phyloP scores from a whole-genome alignment of 2,797 vertebrate species.

The Mus caroli region DNA sequence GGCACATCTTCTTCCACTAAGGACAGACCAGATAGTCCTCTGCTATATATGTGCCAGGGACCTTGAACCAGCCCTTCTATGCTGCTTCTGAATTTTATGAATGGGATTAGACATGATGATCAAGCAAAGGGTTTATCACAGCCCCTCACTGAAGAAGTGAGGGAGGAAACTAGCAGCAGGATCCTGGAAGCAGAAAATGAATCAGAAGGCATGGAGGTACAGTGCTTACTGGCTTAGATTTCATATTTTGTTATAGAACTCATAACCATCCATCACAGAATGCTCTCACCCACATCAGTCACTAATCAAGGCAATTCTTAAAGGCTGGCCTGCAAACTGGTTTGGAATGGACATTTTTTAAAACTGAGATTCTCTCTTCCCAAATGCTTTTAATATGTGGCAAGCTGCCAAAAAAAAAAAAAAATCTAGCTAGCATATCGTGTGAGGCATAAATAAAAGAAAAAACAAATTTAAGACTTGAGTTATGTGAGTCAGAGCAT shows the following conservation, averaged over 20 bases:
- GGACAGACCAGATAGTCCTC: not conserved
- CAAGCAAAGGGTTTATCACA: not conserved
- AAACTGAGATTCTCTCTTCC: not conserved
- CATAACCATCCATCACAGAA: not conserved
- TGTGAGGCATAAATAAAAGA: not conserved
- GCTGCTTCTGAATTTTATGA: not conserved
- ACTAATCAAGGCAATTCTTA: not conserved
- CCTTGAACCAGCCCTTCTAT: not conserved
- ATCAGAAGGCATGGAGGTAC: not conserved
- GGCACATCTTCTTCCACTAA: not conserved
- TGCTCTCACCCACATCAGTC: not conserved
- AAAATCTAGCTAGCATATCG: not conserved
- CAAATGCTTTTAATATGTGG: not conserved
- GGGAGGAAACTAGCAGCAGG: too few relatives aligned
- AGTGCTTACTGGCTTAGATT: not conserved
- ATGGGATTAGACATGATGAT: not conserved
- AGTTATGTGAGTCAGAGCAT: not conserved
- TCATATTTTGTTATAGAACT: not conserved
- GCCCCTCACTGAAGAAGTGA: too few relatives aligned
- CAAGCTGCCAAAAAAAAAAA: not conserved
- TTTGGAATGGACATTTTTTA: not conserved
- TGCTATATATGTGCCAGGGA: not conserved
- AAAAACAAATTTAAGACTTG: not conserved
- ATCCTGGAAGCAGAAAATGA: not conserved
- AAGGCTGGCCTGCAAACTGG: not conserved